Evolutionary conservation across 2,888 invertebrate genomes (phyloP), one percentile per base, ranked within the genome.

Genomic region (Dicycla oo): DNA sequence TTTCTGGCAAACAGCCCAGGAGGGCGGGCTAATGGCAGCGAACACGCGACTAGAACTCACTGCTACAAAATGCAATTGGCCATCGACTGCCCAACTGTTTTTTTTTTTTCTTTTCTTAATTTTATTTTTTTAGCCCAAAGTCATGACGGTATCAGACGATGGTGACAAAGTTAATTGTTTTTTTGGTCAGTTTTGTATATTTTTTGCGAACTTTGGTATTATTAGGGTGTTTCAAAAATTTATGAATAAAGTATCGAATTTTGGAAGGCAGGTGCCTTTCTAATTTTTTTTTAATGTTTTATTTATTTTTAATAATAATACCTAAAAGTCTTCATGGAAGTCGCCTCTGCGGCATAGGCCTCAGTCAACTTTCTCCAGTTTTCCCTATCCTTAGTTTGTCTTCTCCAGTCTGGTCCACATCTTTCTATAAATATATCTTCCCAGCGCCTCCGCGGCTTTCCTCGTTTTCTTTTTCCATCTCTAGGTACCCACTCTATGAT

Each of bases 51-150:
- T 91, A 86, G 85, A 83, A 89, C 90, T 89, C 89, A 88, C 90
- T 86, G 88, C 92, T 91, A 90, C 92, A 90, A 92, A 93, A 91
- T 93, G 93, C 94, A 94, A 94, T 95, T 94, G 94, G 94, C 91
- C 90, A 90, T 90, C 89, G 89, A 92, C 88, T 89, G 88, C 83
- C 81, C 86, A 86, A 86, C 87, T 89, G n/a, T n/a, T 88, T 82
- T 87, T 89, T 84, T 87, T 49, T 53, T 74, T 85, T 83, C 38
- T 90, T 84, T 80, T 84, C 79, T 86, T 83, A 85, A 77, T 86
- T 89, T 91, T 83, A 85, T 78, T 86, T 88, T 87, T 86, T 79
- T 56, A 53, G 26, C 34, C 23, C 23, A 62, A 43, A 61, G 65
- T 53, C 65, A 45, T 76, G 69, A 49, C 47, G n/a, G 54, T 6